phyloP scores from a whole-genome alignment of 2,113 vertebrate genomes.

The Semnornis frantzii region DNA sequence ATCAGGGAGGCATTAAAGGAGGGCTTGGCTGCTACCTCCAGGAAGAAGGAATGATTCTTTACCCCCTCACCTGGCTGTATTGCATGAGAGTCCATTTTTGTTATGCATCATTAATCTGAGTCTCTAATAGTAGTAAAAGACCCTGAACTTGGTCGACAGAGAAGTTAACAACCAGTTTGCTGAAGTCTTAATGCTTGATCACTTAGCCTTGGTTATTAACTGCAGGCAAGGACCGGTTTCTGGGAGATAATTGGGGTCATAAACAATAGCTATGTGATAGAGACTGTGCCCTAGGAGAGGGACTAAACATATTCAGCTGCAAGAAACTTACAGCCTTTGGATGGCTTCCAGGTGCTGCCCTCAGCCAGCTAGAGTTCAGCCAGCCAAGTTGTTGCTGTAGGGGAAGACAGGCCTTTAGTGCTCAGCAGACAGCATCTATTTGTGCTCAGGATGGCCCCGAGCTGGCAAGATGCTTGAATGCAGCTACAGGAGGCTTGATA shows the following conservation, averaged over 20 bases:
- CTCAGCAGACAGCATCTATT: not conserved
- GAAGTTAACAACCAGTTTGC: slow-evolving; percentile 52
- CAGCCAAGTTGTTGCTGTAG: not conserved
- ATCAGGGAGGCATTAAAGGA: not conserved
- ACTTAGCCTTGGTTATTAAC: slow-evolving; percentile 69
- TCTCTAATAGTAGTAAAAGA: slow-evolving; percentile 28
- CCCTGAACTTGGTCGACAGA: slow-evolving; percentile 19
- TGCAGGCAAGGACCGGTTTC: slow-evolving; percentile 53
- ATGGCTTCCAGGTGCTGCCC: slow-evolving; percentile 33
- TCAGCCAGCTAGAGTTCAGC: not conserved
- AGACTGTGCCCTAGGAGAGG: slow-evolving; percentile 10
- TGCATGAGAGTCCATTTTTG: slow-evolving; percentile 19
- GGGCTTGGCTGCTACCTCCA: not conserved
- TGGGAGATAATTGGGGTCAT: slow-evolving; percentile 44
- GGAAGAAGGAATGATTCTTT: not conserved
- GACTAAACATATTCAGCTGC: slow-evolving; percentile 52
- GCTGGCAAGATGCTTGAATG: not conserved
- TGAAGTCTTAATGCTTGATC: slow-evolving; percentile 35
- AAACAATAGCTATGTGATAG: slow-evolving; percentile 40
- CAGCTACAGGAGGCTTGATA: not conserved
- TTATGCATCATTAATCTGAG: slow-evolving; percentile 36
- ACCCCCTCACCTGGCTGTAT: not conserved
- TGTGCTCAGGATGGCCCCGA: not conserved
- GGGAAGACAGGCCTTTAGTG: not conserved
- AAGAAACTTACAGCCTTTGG: slow-evolving; percentile 49